These are phyloP conservation scores for Uloborus diversus DNA, from an alignment of 1,140 invertebrate species.

Conservation along the genomic window DNA sequence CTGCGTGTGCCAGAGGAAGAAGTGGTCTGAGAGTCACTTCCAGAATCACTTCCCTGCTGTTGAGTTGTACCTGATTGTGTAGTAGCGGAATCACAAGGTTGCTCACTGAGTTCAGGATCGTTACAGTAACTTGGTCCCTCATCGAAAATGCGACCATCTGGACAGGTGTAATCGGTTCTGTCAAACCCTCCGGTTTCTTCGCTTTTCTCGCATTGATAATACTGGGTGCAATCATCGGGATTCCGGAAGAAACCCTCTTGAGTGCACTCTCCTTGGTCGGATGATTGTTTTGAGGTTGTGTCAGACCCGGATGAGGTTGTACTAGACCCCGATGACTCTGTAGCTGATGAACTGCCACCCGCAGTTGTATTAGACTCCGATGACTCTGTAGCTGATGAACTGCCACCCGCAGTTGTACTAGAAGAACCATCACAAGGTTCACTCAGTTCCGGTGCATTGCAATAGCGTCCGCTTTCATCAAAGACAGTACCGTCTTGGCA, in stretches of 20 bases:
- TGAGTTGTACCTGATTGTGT: conserved; percentile 36
- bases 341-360: background rate
- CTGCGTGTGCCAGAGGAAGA: background rate
- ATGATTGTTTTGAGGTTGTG: too few relatives aligned
- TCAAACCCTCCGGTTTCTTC: conserved; percentile 67
- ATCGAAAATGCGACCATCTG: conserved; percentile 56
- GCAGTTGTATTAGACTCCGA: background rate
- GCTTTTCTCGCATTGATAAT: conserved; percentile 56
- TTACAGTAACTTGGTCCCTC: conserved; percentile 42
- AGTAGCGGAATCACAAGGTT: conserved; percentile 10
- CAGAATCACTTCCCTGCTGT: background rate
- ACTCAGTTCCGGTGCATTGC: conserved; percentile 55
- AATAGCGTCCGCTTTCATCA: conserved; percentile 62
- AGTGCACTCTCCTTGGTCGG: conserved; percentile 27
- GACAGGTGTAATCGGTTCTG: conserved; percentile 57
- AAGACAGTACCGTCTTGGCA: conserved; percentile 68
- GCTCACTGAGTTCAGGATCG: conserved; percentile 18
- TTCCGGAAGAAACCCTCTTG: conserved; percentile 59
- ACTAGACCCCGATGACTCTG: background rate
- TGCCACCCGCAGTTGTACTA: background rate
- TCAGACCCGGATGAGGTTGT: background rate
- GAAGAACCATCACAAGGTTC: conserved; percentile 9
- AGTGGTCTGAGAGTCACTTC: background rate
- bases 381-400: background rate
- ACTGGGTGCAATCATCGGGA: conserved; percentile 58